These are phyloP conservation scores for Crocuta crocuta DNA, from an alignment of 2,113 vertebrate species.

Conservation along the genomic window DNA sequence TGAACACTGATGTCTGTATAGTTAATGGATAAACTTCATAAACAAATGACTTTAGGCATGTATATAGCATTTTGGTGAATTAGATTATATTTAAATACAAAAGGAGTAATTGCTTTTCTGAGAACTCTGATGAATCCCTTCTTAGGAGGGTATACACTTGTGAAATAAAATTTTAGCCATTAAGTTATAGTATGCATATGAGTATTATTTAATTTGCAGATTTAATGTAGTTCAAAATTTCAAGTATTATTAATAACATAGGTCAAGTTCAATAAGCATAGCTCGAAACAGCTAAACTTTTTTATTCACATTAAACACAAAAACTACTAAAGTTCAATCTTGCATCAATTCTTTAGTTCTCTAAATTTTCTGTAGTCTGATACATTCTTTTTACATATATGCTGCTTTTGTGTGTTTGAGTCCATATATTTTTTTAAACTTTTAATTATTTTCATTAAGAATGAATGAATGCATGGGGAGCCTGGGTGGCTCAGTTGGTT, in stretches of 20 bases:
- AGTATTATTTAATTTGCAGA: not conserved
- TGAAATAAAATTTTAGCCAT: not conserved
- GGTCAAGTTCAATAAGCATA: not conserved
- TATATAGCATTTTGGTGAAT: not conserved
- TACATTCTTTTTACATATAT: not conserved
- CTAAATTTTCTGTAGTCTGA: not conserved
- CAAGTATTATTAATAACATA: not conserved
- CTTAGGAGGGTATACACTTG: not conserved
- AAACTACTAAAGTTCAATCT: not conserved
- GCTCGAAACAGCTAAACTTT: not conserved
- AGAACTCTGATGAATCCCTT: not conserved
- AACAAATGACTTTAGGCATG: not conserved
- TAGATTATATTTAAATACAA: conserved; percentile 19
- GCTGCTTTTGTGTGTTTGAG: not conserved
- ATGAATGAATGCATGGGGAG: not conserved
- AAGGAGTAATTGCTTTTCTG: not conserved
- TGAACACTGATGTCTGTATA: not conserved
- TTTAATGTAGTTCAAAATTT: not conserved
- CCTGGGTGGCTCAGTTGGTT: no score
- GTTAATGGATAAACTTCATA: not conserved
- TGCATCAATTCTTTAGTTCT: not conserved
- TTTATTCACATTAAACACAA: not conserved
- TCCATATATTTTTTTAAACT: not conserved
- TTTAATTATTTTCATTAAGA: not conserved
- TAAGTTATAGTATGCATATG: not conserved